A percentile compares a stretch with the other conserved stretches of the same genome.
These are phyloP conservation scores for Eupelmus urozonus DNA, from an alignment of 2,888 invertebrate genomes.

Conservation along the genomic window DNA sequence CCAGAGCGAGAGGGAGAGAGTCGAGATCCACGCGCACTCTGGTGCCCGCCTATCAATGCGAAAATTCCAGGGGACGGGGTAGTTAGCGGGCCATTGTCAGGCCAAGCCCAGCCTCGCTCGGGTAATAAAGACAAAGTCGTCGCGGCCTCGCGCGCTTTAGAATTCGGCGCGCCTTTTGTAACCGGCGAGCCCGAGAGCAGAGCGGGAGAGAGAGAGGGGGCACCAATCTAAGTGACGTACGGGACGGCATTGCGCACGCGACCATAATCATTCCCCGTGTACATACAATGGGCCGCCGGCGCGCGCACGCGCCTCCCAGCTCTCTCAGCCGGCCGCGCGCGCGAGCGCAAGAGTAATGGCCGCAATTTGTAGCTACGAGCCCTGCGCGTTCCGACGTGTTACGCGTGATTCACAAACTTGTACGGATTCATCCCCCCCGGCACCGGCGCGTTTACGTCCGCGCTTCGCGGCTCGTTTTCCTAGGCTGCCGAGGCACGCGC, in stretches of 20 bases:
- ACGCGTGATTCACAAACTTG: slow-evolving; percentile 70
- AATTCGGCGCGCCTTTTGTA: slow-evolving; percentile 66
- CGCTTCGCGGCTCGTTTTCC: not conserved
- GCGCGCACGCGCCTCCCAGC: not conserved
- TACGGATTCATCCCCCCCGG: slow-evolving; percentile 55
- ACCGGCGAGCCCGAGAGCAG: slow-evolving; percentile 69
- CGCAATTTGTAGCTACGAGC: slow-evolving; percentile 72
- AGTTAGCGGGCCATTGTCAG: slow-evolving; percentile 45
- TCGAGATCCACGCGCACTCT: too few relatives aligned
- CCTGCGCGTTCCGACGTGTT: slow-evolving; percentile 66
- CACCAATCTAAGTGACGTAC: slow-evolving; percentile 75
- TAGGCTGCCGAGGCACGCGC: not conserved
- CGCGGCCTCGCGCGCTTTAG: slow-evolving; percentile 27
- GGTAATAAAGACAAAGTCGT: slow-evolving; percentile 56
- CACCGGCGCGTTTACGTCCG: slow-evolving; percentile 2
- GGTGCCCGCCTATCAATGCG: slow-evolving; percentile 13
- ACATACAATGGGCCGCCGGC: slow-evolving; percentile 67
- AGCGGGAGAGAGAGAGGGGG: too few relatives aligned
- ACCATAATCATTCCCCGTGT: slow-evolving; percentile 74
- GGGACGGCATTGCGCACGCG: slow-evolving; percentile 64
- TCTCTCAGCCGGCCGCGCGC: not conserved
- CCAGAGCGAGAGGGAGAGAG: too few relatives aligned
- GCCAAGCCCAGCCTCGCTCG: slow-evolving; percentile 44
- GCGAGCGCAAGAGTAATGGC: slow-evolving; percentile 73
- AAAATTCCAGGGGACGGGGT: slow-evolving; percentile 27